phyloP scores from a whole-genome alignment of 1,140 invertebrate genomes.

The Wasmannia auropunctata region DNA sequence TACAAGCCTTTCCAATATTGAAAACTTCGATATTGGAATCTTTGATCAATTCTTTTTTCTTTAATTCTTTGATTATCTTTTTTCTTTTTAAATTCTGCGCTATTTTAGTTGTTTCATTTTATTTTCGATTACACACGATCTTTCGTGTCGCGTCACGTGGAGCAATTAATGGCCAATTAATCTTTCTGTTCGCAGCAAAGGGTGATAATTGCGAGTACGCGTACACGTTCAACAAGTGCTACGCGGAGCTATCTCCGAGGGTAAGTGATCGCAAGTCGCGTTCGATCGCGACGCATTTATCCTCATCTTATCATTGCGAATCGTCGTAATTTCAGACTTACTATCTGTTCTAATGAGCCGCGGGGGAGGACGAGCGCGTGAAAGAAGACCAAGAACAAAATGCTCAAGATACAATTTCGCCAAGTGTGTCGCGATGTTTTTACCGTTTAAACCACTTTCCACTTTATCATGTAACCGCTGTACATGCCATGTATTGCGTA shows the following conservation, averaged over 20 bases:
- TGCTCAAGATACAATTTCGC: conserved; percentile 38
- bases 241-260: conserved; percentile 76
- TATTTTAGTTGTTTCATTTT: not conserved
- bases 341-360: conserved; percentile 65
- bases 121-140: conserved; percentile 58
- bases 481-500: conserved; percentile 20
- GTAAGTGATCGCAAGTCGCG: conserved; percentile 64
- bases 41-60: not conserved
- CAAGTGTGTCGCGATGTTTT: conserved; percentile 36
- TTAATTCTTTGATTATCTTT: not conserved
- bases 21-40: not conserved
- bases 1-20: not conserved
- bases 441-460: conserved; percentile 48
- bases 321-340: conserved; percentile 65
- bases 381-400: conserved; percentile 48
- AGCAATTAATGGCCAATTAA: not conserved
- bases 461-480: conserved; percentile 26
- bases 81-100: not conserved
- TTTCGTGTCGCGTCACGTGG: not conserved
- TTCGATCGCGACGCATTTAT: not conserved
- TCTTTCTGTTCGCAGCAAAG: conserved; percentile 67
- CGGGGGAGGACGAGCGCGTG: not conserved
- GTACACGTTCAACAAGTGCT: conserved; percentile 79
- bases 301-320: not conserved
- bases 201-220: conserved; percentile 80